Evolutionary conservation across 2,113 vertebrate species (phyloP).

Genomic region (Ictalurus punctatus): DNA sequence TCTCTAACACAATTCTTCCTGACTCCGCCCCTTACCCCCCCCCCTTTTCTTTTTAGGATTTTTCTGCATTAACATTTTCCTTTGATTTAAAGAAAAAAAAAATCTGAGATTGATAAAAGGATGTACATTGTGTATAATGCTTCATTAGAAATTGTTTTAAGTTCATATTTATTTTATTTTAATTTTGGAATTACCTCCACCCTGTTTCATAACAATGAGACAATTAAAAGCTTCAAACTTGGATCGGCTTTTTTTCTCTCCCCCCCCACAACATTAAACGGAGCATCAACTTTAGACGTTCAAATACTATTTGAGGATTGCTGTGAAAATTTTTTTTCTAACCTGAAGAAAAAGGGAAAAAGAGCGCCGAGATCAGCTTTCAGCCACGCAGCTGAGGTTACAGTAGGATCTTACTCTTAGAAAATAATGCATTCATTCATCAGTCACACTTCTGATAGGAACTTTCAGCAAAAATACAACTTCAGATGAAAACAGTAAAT

Average conservation of each 20-base stretch:
- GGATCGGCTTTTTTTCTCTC: neutral
- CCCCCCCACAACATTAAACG: too few species aligned
- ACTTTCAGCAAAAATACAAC: neutral
- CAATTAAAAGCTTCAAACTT: slow-evolving; percentile 76
- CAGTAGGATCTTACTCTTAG: neutral
- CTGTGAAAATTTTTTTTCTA: neutral
- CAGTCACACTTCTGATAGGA: neutral
- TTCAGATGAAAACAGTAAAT: neutral
- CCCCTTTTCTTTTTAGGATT: slow-evolving; percentile 36
- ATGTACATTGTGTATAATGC: slow-evolving; percentile 99
- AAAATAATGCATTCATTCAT: neutral
- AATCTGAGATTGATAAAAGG: slow-evolving; percentile 72
- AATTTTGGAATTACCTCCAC: slow-evolving; percentile 87
- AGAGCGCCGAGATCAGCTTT: too few species aligned
- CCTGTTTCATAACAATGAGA: slow-evolving; percentile 84
- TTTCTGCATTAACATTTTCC: slow-evolving; percentile 81
- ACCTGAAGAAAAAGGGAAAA: too few species aligned
- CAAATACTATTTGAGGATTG: neutral
- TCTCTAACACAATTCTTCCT: slow-evolving; percentile 40
- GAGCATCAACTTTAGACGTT: neutral
- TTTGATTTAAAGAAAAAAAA: slow-evolving; percentile 75
- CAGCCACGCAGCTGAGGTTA: neutral
- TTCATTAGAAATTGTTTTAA: slow-evolving; percentile 96
- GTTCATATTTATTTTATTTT: slow-evolving; percentile 99
- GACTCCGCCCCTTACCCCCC: slow-evolving; percentile 67